Conservation (phyloP, 2,888 invertebrate species). For the Limnephilus rhombicus region DNA sequence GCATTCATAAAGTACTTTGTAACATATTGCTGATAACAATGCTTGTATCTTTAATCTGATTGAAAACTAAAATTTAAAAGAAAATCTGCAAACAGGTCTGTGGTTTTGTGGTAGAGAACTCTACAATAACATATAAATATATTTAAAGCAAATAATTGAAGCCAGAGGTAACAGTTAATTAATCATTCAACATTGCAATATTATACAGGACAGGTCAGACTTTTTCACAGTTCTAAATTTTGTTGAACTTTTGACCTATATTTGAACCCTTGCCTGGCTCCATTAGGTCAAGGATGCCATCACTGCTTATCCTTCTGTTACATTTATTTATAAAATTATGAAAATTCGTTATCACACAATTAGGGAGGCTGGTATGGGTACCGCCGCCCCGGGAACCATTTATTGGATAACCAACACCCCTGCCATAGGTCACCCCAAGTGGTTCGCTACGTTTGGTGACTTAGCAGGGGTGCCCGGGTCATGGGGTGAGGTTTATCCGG, state of each 20-base stretch:
- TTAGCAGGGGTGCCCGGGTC: no score
- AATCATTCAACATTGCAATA: background rate
- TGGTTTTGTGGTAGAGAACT: background rate
- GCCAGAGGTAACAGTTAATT: background rate
- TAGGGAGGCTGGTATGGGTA: no score
- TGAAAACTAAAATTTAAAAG: background rate
- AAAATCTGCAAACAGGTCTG: background rate
- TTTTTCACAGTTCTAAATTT: background rate
- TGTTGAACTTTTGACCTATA: background rate
- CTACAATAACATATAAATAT: background rate
- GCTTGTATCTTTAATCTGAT: background rate
- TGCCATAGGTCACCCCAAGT: no score
- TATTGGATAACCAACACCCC: no score
- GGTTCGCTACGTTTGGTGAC: no score
- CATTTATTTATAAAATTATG: background rate
- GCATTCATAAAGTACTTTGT: background rate
- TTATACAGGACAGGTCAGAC: background rate
- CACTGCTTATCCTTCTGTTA: background rate
- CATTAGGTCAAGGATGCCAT: background rate
- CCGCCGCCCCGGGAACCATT: no score
- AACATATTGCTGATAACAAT: background rate
- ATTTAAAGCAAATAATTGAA: background rate
- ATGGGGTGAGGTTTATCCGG: no score
- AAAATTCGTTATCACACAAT: background rate
- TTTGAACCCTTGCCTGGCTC: background rate